A percentile compares a stretch with the other conserved stretches of the same genome.
Evolutionary conservation across 2,888 invertebrate species (phyloP).

Genomic region (Embidobia sp.): DNA sequence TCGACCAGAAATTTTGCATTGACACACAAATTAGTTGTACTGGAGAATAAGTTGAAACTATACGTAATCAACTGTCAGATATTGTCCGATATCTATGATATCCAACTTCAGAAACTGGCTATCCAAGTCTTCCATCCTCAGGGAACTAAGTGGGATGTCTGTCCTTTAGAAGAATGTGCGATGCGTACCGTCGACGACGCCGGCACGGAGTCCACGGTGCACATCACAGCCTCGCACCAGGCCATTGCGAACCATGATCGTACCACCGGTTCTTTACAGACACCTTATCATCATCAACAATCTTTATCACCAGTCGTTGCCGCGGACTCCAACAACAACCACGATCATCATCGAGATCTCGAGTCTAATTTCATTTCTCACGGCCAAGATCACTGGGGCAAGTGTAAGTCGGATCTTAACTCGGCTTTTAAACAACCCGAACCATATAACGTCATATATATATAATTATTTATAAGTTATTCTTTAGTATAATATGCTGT

Average conservation of each 20-base stretch:
- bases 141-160: conserved; percentile 52
- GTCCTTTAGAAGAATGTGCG: conserved; percentile 65
- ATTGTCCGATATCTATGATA: too few relatives aligned
- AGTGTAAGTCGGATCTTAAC: conserved; percentile 80
- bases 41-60: too few relatives aligned
- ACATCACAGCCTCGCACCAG: conserved; percentile 60
- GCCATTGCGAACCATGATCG: conserved; percentile 66
- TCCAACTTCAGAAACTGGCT: conserved; percentile 43
- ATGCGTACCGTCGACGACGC: conserved; percentile 77
- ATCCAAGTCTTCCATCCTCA: conserved; percentile 31
- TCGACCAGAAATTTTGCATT: too few relatives aligned
- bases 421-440: too few relatives aligned
- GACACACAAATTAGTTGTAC: too few relatives aligned
- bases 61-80: too few relatives aligned
- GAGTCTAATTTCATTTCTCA: conserved; percentile 72
- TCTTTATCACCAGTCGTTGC: conserved; percentile 65
- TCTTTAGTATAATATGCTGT: too few relatives aligned
- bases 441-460: too few relatives aligned
- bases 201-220: conserved; percentile 71
- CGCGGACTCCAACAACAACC: conserved; percentile 79
- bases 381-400: conserved; percentile 76
- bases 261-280: conserved; percentile 63
- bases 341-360: conserved; percentile 79
- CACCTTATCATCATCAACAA: conserved; percentile 58
- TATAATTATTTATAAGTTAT: too few relatives aligned